Conservation (phyloP, 1,140 invertebrate species). For the Dinothrombium tinctorium region DNA sequence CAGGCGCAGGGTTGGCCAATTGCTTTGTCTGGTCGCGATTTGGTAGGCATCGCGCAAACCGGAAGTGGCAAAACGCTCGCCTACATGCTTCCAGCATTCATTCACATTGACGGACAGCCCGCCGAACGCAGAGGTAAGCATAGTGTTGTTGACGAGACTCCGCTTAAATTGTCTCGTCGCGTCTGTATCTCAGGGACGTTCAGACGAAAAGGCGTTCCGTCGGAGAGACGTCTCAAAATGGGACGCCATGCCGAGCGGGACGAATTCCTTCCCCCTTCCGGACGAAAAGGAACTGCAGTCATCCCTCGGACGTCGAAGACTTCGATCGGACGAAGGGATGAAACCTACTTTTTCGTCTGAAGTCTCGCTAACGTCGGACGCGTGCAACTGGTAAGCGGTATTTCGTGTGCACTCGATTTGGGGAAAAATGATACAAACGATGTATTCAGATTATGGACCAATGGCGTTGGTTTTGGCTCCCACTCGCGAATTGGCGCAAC, state of each 20-base stretch:
- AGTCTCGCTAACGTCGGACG: no score
- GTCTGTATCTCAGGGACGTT: not conserved
- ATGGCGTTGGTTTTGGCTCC: constrained; percentile 54
- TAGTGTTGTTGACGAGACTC: not conserved
- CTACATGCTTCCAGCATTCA: constrained; percentile 42
- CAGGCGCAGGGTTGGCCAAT: constrained; percentile 81
- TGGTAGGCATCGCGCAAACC: constrained; percentile 81
- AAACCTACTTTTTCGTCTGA: no score
- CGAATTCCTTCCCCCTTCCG: no score
- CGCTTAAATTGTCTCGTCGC: not conserved
- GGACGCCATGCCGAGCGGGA: constrained; percentile 5
- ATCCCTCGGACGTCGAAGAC: no score
- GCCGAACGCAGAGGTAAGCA: constrained; percentile 24
- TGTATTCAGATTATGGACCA: constrained; percentile 34
- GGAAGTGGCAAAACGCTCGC: constrained; percentile 63
- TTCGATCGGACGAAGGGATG: no score
- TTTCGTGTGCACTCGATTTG: no score
- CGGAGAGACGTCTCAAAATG: not conserved
- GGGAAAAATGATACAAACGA: no score
- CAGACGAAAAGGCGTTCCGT: not conserved
- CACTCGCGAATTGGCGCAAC: constrained; percentile 81
- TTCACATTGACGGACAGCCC: constrained; percentile 76
- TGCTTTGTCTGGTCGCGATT: constrained; percentile 62
- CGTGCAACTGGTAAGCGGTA: no score
- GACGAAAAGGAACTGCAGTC: no score